Conservation (phyloP, 1,140 invertebrate genomes). For the Drosophila nebulosa region DNA sequence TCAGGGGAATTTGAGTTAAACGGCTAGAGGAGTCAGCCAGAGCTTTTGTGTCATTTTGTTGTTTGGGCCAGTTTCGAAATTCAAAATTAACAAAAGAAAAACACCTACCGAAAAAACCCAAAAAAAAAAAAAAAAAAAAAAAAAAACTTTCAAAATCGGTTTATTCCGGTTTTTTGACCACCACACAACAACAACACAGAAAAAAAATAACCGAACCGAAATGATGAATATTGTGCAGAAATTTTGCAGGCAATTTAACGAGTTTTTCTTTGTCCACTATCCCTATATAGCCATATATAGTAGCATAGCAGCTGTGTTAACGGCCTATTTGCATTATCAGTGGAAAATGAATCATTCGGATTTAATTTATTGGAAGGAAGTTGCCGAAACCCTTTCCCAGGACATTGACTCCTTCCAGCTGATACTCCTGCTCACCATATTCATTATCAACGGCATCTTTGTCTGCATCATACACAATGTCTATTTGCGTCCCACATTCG, state of each 20-base stretch:
- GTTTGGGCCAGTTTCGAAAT: not conserved
- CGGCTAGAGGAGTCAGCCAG: not conserved
- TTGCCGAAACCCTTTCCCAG: slow-evolving; percentile 38
- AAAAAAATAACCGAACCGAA: not conserved
- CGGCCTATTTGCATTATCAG: slow-evolving; percentile 69
- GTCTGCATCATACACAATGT: slow-evolving; percentile 49
- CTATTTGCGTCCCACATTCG: slow-evolving; percentile 44
- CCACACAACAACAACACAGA: not conserved
- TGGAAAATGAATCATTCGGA: slow-evolving; percentile 56
- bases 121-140: not conserved
- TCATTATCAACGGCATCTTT: slow-evolving; percentile 54
- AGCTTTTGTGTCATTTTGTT: not conserved
- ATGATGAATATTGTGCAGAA: slow-evolving; percentile 51
- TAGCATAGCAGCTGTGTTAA: slow-evolving; percentile 39
- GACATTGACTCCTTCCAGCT: slow-evolving; percentile 60
- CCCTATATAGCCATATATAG: slow-evolving; percentile 52
- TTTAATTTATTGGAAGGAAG: slow-evolving; percentile 64
- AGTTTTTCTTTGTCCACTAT: slow-evolving; percentile 59
- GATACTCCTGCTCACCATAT: slow-evolving; percentile 47
- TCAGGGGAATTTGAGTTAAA: not conserved
- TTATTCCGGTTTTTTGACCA: not conserved
- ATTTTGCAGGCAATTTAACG: slow-evolving; percentile 33
- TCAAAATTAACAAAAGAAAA: not conserved
- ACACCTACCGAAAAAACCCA: not conserved
- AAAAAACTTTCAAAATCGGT: not conserved